Base-by-base conservation (phyloP, 92 coral and sea anemone genomes). In the Siderastrea radians region DNA sequence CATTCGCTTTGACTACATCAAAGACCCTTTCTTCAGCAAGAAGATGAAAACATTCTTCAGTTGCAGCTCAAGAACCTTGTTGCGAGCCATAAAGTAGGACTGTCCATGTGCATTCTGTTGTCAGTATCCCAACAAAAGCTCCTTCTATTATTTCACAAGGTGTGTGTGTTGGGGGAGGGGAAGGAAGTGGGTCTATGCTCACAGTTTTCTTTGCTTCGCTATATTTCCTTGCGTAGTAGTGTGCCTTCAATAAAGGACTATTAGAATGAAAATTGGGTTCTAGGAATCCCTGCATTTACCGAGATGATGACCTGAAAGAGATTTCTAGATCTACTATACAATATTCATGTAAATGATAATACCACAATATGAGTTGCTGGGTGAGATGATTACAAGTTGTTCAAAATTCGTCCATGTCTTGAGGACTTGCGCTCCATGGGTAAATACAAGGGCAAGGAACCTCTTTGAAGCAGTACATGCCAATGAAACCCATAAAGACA, bases 321-420 rank as follows among this genome's bases (percentile, higher is more conserved):
- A 68, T 85, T 75, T 46, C 76, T 83, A 14, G 87, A 72, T 50
- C 3, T 83, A n/a, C 4, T 13, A 7, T n/a, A 45, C 3, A 49
- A 82, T 69, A 2, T 82, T 2, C 87, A 83, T 83, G 62, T 83
- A 17, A 68, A 65, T 80, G 86, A 84, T 12, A 90, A 86, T 77
- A 70, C 94, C 1, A 86, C 72, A 46, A 91, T 91, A 88, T 91
- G 84, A 91, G 78, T 55, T 11, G 47, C 73, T 43, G 92, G 78
- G 9, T 16, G 49, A 43, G 72, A 79, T 3, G 77, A 83, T 44
- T 54, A 91, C 48, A 91, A 86, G 60, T 88, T 91, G 57, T 91
- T 2, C 84, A 86, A 91, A 75, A 10, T 90, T 0, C 49, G 84
- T 12, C 83, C 81, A 74, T 90, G 74, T 74, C 77, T 86, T 1